Percentiles rank a stretch among this genome's conserved stretches.
These are phyloP conservation scores for Micromys minutus DNA, from an alignment of 2,113 vertebrate genomes.

Conservation along the genomic window DNA sequence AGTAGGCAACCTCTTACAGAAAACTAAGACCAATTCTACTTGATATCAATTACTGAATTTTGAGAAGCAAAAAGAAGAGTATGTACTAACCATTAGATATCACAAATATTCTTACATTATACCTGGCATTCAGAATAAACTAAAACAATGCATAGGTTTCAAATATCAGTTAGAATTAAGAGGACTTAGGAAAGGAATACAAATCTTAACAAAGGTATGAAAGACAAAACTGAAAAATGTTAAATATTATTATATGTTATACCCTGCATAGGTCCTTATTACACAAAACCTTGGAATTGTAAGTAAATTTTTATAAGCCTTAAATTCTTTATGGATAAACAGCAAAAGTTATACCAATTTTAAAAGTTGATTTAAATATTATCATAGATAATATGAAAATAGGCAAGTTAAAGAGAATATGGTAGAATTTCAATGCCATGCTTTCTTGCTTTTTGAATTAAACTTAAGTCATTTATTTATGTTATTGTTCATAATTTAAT, in stretches of 20 bases:
- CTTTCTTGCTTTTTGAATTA: background rate
- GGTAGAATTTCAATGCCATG: background rate
- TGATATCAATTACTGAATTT: background rate
- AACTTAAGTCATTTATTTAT: background rate
- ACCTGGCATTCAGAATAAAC: background rate
- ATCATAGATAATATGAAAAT: background rate
- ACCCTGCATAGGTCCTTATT: background rate
- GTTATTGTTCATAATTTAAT: background rate
- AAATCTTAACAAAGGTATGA: background rate
- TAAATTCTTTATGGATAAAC: background rate
- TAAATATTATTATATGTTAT: background rate
- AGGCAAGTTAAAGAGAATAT: background rate
- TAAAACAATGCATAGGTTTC: background rate
- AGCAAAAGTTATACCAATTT: background rate
- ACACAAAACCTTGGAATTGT: background rate
- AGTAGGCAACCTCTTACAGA: no score
- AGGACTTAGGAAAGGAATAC: background rate
- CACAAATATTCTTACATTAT: no score
- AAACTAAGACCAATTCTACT: no score
- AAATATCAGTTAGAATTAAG: background rate
- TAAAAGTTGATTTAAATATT: background rate
- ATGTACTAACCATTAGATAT: background rate
- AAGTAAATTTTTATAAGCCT: background rate
- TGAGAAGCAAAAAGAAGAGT: background rate
- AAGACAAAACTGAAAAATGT: background rate